These are phyloP conservation scores for Okamejei kenojei DNA, from an alignment of 2,797 vertebrate genomes.

Conservation along the genomic window DNA sequence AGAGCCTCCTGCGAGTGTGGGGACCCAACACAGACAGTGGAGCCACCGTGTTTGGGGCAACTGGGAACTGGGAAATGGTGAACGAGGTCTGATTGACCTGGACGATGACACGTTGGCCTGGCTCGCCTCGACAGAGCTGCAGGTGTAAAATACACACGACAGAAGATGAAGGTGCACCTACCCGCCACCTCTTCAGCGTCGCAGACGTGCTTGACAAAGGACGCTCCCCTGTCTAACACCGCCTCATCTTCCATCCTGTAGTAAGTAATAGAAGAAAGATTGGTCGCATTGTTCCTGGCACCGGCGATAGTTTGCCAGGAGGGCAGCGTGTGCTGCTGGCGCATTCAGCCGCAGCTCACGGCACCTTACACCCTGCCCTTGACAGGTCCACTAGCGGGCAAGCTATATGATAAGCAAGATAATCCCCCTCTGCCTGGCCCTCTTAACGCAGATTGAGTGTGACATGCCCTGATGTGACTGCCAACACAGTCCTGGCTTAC, in stretches of 20 bases:
- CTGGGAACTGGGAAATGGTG: no score
- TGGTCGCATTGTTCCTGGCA: conserved; percentile 88
- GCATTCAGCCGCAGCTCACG: conserved; percentile 44
- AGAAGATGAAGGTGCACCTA: conserved; percentile 57
- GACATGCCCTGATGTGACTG: conserved; percentile 44
- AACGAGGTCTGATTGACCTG: no score
- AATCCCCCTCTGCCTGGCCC: conserved; percentile 54
- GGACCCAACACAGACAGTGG: no score
- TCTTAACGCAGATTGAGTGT: conserved; percentile 53
- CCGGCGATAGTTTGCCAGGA: conserved; percentile 70
- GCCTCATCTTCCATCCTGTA: conserved; percentile 99
- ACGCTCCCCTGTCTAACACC: conserved; percentile 90
- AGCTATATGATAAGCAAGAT: conserved; percentile 54
- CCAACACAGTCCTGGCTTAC: not conserved
- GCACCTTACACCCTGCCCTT: conserved; percentile 54
- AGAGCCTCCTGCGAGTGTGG: no score
- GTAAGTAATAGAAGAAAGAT: conserved; percentile 98
- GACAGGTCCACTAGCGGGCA: conserved; percentile 53
- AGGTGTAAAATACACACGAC: no score
- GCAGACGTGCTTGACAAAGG: conserved; percentile 85
- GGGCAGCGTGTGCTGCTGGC: conserved; percentile 73
- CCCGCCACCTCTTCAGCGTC: conserved; percentile 94
- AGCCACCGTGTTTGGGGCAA: no score
- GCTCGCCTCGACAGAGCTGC: no score
- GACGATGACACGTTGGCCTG: no score